Evolutionary conservation across 2,888 invertebrate genomes (phyloP).

Genomic region (Drosophila macrothrix): DNA sequence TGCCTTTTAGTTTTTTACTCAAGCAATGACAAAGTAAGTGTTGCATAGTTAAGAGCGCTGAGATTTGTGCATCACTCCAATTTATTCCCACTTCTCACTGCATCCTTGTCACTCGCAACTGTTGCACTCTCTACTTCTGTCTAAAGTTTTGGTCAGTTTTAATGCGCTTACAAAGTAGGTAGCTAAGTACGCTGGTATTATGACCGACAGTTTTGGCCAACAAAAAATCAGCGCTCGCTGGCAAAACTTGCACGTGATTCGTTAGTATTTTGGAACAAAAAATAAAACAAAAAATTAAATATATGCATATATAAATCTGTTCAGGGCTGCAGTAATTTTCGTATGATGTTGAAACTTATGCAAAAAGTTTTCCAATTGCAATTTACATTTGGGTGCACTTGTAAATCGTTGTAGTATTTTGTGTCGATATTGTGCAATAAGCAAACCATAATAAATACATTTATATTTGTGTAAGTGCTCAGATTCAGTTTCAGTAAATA

Average conservation of each 20-base stretch:
- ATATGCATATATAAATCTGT: slow-evolving; percentile 7
- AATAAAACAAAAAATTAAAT: neutral
- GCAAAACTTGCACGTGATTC: slow-evolving; percentile 25
- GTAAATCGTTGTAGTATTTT: slow-evolving; percentile 1
- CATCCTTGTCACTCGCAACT: neutral
- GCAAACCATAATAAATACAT: slow-evolving; percentile 17
- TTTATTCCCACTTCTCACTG: slow-evolving; percentile 23
- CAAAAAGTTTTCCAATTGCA: slow-evolving; percentile 47
- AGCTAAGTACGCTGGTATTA: slow-evolving; percentile 34
- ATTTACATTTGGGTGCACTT: slow-evolving; percentile 15
- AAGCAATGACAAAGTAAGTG: slow-evolving; percentile 65
- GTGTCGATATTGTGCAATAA: slow-evolving; percentile 9
- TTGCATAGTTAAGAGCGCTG: slow-evolving; percentile 63
- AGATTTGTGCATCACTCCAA: slow-evolving; percentile 53
- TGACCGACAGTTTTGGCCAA: slow-evolving; percentile 29
- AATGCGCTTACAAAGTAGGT: slow-evolving; percentile 71
- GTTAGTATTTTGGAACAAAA: slow-evolving; percentile 11
- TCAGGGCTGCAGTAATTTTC: slow-evolving; percentile 17
- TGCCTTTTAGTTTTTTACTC: slow-evolving; percentile 21
- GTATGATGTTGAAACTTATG: slow-evolving; percentile 42
- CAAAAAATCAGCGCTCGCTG: slow-evolving; percentile 3
- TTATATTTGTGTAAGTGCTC: slow-evolving; percentile 5
- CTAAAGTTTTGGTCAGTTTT: slow-evolving; percentile 63
- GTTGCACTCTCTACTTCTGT: slow-evolving; percentile 17
- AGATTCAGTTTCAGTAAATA: slow-evolving; percentile 4